Evolutionary conservation across 2,797 vertebrate species (phyloP).

Genomic region (Sebastolobus altivelis): DNA sequence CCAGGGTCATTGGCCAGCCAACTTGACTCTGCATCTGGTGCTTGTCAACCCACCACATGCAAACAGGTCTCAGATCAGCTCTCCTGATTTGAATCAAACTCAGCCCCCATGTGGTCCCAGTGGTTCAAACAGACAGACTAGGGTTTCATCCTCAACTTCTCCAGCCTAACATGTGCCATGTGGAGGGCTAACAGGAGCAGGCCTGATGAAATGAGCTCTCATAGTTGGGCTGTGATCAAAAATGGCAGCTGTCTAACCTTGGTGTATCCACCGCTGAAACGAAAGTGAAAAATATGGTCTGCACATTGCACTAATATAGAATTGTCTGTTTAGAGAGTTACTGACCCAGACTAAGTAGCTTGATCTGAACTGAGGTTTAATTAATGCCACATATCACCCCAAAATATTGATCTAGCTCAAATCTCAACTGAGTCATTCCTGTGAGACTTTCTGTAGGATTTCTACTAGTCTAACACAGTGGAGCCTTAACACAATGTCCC

Average conservation of each 20-base stretch:
- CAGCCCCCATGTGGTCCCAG: conserved; percentile 27
- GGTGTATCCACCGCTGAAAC: background rate
- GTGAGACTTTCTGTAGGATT: background rate
- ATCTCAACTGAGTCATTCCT: background rate
- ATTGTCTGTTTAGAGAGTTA: background rate
- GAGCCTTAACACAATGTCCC: background rate
- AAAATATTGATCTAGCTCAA: background rate
- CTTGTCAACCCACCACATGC: conserved; percentile 45
- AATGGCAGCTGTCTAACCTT: conserved; percentile 23
- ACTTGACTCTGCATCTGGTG: conserved; percentile 53
- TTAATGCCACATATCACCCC: background rate
- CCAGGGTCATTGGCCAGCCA: conserved; percentile 41
- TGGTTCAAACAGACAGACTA: conserved; percentile 39
- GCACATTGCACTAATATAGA: background rate
- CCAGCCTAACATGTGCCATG: conserved; percentile 38
- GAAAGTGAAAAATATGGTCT: background rate
- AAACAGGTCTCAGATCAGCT: conserved; percentile 49
- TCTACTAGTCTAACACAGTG: background rate
- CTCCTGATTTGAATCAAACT: conserved; percentile 32
- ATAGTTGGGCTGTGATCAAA: conserved; percentile 8
- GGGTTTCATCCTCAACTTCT: conserved; percentile 35
- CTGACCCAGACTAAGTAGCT: conserved; percentile 4
- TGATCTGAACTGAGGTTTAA: background rate
- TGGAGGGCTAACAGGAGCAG: conserved; percentile 30
- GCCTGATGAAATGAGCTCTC: conserved; percentile 20